phyloP scores from a whole-genome alignment of 2,113 vertebrate species.

The Numida meleagris region DNA sequence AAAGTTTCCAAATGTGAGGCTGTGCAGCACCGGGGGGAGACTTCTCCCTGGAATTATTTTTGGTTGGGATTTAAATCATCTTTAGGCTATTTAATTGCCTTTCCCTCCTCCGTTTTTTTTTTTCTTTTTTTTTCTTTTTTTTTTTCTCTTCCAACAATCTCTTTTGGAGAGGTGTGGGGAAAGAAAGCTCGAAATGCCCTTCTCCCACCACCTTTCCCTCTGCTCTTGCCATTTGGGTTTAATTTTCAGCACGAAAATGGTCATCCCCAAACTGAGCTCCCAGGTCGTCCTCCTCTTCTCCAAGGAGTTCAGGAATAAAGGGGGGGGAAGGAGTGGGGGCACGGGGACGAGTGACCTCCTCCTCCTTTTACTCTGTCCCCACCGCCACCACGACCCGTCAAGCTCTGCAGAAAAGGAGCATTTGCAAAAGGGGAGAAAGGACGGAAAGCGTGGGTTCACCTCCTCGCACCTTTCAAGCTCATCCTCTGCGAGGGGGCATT shows the following conservation, averaged over 20 bases:
- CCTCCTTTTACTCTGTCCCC: not conserved
- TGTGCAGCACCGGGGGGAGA: constrained; percentile 32
- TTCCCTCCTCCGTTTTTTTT: not conserved
- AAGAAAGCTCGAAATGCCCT: not conserved
- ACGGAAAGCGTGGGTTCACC: constrained; percentile 19
- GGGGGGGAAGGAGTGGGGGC: rapidly evolving
- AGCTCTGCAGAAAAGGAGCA: not conserved
- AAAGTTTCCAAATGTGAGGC: constrained; percentile 75
- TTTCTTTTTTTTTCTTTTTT: not conserved
- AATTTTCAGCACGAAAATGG: constrained; percentile 52
- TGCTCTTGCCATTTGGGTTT: constrained; percentile 37
- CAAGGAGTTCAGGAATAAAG: not conserved
- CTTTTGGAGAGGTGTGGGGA: not conserved
- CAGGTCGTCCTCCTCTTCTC: constrained; percentile 33
- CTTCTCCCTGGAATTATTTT: constrained; percentile 33
- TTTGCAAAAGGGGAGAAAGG: not conserved
- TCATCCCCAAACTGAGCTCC: constrained; percentile 49
- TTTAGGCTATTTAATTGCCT: constrained; percentile 54
- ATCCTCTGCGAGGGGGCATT: not conserved
- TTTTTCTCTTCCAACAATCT: not conserved
- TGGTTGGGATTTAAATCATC: constrained; percentile 50
- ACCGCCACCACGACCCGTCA: not conserved
- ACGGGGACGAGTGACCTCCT: not conserved
- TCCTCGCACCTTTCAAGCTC: constrained; percentile 24
- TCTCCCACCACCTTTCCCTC: constrained; percentile 28